Evolutionary conservation across 2,797 vertebrate genomes (phyloP).

Genomic region (Cottoperca gobio): DNA sequence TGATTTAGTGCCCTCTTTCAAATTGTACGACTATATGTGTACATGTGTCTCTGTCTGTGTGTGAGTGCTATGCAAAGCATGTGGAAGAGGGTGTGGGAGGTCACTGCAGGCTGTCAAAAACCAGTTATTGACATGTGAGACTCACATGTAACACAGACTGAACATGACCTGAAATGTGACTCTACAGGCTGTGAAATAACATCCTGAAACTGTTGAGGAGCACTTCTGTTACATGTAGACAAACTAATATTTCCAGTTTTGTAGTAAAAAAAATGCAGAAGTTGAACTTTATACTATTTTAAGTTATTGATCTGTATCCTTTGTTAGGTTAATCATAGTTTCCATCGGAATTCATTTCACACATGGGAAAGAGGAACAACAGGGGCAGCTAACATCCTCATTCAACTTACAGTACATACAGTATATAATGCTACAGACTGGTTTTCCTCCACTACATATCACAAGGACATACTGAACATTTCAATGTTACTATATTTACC

Average conservation of each 20-base stretch:
- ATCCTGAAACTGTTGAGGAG: not conserved
- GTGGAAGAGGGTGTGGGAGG: slow-evolving; percentile 25
- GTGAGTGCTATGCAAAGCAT: slow-evolving; percentile 34
- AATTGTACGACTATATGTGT: too few relatives aligned
- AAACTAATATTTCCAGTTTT: too few relatives aligned
- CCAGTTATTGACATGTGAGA: slow-evolving; percentile 32
- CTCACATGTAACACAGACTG: slow-evolving; percentile 1
- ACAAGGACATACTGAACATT: too few relatives aligned
- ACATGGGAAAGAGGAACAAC: too few relatives aligned
- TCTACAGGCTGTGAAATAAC: not conserved
- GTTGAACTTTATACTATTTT: not conserved
- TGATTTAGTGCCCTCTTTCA: too few relatives aligned
- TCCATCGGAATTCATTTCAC: not conserved
- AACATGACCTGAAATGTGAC: slow-evolving; percentile 30
- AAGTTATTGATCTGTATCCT: not conserved
- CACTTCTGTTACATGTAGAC: not conserved
- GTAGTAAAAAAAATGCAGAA: not conserved
- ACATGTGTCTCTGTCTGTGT: not conserved
- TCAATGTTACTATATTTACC: too few relatives aligned
- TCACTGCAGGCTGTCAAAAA: slow-evolving; percentile 19
- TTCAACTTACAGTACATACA: not conserved
- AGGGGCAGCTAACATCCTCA: not conserved
- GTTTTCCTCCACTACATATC: too few relatives aligned
- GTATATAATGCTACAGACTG: too few relatives aligned
- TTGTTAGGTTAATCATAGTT: not conserved